Conservation (phyloP, 2,888 invertebrate species). For the Geotrupes spiniger region DNA sequence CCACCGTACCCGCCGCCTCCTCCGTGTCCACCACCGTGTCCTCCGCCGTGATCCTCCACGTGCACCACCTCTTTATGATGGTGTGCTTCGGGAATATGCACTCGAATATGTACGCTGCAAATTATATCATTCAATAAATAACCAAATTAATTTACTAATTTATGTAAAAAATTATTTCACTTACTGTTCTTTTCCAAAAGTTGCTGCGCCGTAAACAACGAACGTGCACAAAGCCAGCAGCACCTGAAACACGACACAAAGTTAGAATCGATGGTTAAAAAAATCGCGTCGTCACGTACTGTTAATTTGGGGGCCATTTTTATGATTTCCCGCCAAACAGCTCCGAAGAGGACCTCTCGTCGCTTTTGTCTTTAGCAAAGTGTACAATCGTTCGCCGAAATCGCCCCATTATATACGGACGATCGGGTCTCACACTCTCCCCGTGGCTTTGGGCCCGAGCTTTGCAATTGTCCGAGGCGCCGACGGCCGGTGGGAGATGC, state of each 20-base stretch:
- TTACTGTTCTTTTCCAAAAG: constrained; percentile 42
- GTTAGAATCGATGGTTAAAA: background rate
- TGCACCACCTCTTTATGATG: constrained; percentile 49
- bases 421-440: constrained; percentile 20
- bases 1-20: constrained; percentile 22
- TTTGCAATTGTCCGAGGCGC: constrained; percentile 9
- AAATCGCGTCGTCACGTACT: background rate
- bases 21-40: constrained; percentile 15
- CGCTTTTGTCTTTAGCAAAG: constrained; percentile 21
- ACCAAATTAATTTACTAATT: no score
- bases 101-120: constrained; percentile 58
- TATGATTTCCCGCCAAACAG: background rate
- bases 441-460: constrained; percentile 5
- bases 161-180: constrained; percentile 26
- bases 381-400: constrained; percentile 22
- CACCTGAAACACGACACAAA: background rate
- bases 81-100: constrained; percentile 56
- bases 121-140: no score
- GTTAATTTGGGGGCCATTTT: constrained; percentile 5
- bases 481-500: constrained; percentile 24
- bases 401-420: constrained; percentile 29
- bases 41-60: constrained; percentile 33
- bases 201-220: constrained; percentile 29
- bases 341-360: constrained; percentile 7
- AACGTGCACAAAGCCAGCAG: constrained; percentile 27